Conservation (phyloP, 1,140 invertebrate genomes). For the Leucophenga varia region DNA sequence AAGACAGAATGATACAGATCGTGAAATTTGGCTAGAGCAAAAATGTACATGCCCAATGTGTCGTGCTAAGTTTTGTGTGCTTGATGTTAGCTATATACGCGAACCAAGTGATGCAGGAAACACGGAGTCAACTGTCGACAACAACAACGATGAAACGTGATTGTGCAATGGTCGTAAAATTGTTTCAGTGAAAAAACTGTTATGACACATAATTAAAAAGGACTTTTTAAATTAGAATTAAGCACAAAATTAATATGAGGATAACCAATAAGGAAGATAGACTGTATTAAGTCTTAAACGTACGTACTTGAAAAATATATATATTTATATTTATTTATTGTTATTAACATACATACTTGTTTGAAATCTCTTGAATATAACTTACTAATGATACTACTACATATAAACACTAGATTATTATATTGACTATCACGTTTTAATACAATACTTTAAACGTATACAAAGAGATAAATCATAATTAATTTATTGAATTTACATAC, state of each 20-base stretch:
- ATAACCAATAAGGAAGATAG: too few relatives aligned
- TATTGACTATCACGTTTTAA: slow-evolving; percentile 51
- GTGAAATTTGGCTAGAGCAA: slow-evolving; percentile 79
- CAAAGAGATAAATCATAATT: too few relatives aligned
- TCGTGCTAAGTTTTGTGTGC: slow-evolving; percentile 79
- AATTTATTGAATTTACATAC: too few relatives aligned
- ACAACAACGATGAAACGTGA: slow-evolving; percentile 22
- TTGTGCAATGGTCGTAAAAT: slow-evolving; percentile 7
- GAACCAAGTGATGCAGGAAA: not conserved
- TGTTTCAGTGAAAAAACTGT: slow-evolving; percentile 4
- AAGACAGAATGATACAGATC: slow-evolving; percentile 72
- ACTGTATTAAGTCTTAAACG: slow-evolving; percentile 7
- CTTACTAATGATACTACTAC: too few relatives aligned
- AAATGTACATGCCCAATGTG: slow-evolving; percentile 89
- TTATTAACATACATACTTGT: slow-evolving; percentile 32
- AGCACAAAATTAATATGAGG: too few relatives aligned
- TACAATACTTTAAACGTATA: slow-evolving; percentile 47
- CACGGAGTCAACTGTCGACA: not conserved
- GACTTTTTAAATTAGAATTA: too few relatives aligned
- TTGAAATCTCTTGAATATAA: too few relatives aligned
- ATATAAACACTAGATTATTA: too few relatives aligned
- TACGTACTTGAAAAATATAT: slow-evolving; percentile 18
- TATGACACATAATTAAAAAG: too few relatives aligned
- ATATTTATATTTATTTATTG: slow-evolving; percentile 20
- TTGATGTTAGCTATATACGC: slow-evolving; percentile 69